Base-by-base conservation (phyloP, 2,797 vertebrate genomes). In the Falco naumanni region DNA sequence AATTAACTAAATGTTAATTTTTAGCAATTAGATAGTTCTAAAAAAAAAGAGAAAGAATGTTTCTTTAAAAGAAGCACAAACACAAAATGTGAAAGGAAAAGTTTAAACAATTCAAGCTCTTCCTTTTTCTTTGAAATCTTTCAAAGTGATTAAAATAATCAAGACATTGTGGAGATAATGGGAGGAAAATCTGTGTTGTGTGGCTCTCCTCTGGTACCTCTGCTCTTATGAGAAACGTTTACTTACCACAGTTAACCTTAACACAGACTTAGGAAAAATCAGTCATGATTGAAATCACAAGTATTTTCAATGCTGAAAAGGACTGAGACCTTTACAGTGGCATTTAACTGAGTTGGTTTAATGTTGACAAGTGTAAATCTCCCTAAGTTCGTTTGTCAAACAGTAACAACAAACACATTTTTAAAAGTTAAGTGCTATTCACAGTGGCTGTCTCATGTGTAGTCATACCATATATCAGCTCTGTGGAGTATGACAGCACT, bases 31-130 rank as follows among this genome's bases (percentile, higher is more conserved):
- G 16, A 31, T 45, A 28, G 51, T 60, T 64, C 6, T 72, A 12
- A 21, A 34, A 50, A 34, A 50, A 8, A 9, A 2, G 3, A 18
- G 2, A n/a, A 19, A 34, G 34, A 31, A 0, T 11, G 1, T 20
- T 43, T 63, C 3, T 76, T 37, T 2, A 5, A n/a, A 47, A 59
- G 66, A 63, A 20, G 1, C 9, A 43, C 3, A 51, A 86, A 37
- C 0, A 0, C 1, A 3, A 60, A 19, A 12, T 7, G 5, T 34
- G 34, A 57, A 78, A 85, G 21, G 13, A 63, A 63, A 87, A 66
- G 13, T 3, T 83, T 41, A 61, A 79, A 91, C 16, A 37, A 50
- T 25, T 72, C 26, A 54, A 83, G 17, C 1, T 53, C 12, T 57
- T 60, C 5, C 4, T 53, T 87, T 60, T 59, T 21, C 5, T 60